Evolutionary conservation across 2,888 invertebrate genomes (phyloP), one percentile per base, ranked within the genome.

Genomic region (Brachynemurus nebulosus): DNA sequence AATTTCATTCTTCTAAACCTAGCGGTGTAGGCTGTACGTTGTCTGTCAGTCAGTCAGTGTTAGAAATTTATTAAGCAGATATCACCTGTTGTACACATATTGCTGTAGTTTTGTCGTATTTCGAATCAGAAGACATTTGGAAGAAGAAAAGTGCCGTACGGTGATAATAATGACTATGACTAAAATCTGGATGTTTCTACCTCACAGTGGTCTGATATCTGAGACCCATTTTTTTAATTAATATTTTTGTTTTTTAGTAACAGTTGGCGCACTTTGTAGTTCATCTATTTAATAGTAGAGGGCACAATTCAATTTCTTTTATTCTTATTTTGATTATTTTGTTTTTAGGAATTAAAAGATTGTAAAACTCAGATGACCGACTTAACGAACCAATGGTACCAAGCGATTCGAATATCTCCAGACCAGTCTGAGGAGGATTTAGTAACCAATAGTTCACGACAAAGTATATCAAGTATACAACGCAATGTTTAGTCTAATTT

Each of bases 351-450:
- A 68, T 67, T 95, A 50, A 86, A 89, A 60, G 95, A 96, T 64
- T 95, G 95, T 59, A 90, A 90, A 64, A 89, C 86, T 53, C 93
- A 95, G 68, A 93, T 96, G 91, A 88, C 89, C 2, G 90, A 90
- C 64, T 69, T 96, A 51, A 93, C 95, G 1, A 91, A 93, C 61
- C 88, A 95, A 61, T 96, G 95, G 95, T 95, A 93, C 66, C 89
- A 95, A 62, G 93, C 93, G 0, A 92, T 95, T 53, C 74, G 90
- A 48, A 84, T 90, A 56, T 83, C 86, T 39, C 90, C 91, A 8
- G 76, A 86, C 50, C 82, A 88, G 55, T 86, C 86, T 21, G 89
- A 88, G 36, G 86, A 86, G 45, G 86, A 86, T 48, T 77, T 58
- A 30, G 56, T 57, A 35, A 53, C 55, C 14, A 59, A 55, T 45